Conservation (phyloP, 2,888 invertebrate genomes). For the Drosophila greeni region DNA sequence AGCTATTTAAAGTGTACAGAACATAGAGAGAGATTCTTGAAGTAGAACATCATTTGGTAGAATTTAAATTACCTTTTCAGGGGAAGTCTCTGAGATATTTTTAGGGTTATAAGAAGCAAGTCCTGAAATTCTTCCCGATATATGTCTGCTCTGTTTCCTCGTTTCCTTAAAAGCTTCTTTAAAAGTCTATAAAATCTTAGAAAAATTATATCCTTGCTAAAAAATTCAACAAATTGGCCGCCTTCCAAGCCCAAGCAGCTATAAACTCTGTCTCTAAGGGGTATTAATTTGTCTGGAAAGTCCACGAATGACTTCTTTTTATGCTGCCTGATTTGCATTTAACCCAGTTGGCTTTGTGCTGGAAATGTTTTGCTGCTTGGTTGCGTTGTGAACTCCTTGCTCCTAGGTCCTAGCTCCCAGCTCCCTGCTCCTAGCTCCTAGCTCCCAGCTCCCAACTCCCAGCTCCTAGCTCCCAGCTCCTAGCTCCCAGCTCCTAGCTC, state of each 20-base stretch:
- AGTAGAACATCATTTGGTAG: too few species aligned
- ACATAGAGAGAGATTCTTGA: too few species aligned
- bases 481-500: background rate
- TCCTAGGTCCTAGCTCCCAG: background rate
- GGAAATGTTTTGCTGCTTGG: slow-evolving; percentile 11
- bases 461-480: background rate
- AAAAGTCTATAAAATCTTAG: background rate
- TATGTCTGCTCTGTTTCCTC: background rate
- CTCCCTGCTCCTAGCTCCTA: slow-evolving; percentile 12
- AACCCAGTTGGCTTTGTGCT: slow-evolving; percentile 43
- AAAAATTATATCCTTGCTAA: background rate
- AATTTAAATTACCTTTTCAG: too few species aligned
- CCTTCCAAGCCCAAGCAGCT: background rate
- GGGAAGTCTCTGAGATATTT: too few species aligned
- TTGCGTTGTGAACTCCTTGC: background rate
- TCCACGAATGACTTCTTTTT: slow-evolving; percentile 10
- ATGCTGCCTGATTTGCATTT: slow-evolving; percentile 56
- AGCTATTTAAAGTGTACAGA: background rate
- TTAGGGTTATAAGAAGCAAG: too few species aligned
- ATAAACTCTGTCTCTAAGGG: background rate
- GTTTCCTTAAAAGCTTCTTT: background rate
- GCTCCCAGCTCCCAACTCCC: slow-evolving; percentile 6
- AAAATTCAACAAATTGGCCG: background rate
- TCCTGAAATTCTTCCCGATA: too few species aligned
- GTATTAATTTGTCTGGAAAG: slow-evolving; percentile 32